Conservation (phyloP, 1,140 invertebrate genomes). For the Tetramorium parvispinum region DNA sequence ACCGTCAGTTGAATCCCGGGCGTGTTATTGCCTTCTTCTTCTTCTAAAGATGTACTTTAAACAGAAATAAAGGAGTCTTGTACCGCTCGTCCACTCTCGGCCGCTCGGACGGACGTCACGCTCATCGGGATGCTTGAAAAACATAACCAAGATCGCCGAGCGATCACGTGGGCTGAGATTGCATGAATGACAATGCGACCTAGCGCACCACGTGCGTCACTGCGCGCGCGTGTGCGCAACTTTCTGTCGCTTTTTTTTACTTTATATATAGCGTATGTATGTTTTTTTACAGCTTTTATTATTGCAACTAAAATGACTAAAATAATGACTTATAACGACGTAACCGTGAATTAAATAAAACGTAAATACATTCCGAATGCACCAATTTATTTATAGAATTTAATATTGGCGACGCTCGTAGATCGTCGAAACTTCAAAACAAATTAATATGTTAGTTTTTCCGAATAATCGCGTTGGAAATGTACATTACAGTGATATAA, state of each 20-base stretch:
- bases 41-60: not conserved
- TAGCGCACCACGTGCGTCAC: not conserved
- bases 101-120: not conserved
- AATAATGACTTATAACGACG: not conserved
- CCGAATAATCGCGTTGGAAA: not conserved
- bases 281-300: not conserved
- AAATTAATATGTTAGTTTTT: not conserved
- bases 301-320: not conserved
- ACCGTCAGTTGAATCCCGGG: not conserved
- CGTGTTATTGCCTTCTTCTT: not conserved
- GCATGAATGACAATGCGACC: constrained; percentile 3
- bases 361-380: not conserved
- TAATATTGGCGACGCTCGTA: not conserved
- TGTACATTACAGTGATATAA: not conserved
- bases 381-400: constrained; percentile 1
- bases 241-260: not conserved
- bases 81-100: not conserved
- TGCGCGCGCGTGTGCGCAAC: not conserved
- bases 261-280: not conserved
- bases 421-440: not conserved
- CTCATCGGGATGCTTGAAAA: not conserved
- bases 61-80: not conserved
- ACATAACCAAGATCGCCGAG: constrained; percentile 15
- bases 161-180: constrained; percentile 2
- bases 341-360: not conserved